These are phyloP conservation scores for Dinoponera quadriceps DNA, from an alignment of 1,140 invertebrate genomes.

Conservation along the genomic window DNA sequence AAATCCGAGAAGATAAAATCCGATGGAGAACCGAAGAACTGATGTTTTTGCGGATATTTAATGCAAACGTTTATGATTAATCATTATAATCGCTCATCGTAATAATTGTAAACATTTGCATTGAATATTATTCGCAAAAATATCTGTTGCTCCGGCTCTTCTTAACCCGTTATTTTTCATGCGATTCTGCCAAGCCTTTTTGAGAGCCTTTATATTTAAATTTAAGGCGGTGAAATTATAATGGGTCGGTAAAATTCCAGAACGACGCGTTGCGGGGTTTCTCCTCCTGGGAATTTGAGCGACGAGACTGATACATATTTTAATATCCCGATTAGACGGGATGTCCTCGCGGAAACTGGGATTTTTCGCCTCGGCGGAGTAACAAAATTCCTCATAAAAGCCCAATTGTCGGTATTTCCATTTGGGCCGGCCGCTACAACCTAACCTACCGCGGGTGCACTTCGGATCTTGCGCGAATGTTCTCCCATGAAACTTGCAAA, in stretches of 20 bases:
- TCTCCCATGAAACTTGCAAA: conserved; percentile 63
- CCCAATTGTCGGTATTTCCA: neutral
- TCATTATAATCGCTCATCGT: too few relatives aligned
- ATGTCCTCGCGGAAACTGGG: neutral
- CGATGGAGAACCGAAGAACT: too few relatives aligned
- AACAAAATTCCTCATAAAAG: conserved; percentile 1
- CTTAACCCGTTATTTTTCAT: too few relatives aligned
- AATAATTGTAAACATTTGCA: too few relatives aligned
- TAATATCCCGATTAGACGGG: neutral
- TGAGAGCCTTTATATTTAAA: too few relatives aligned
- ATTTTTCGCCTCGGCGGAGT: neutral
- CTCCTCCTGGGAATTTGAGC: neutral
- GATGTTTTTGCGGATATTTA: too few relatives aligned
- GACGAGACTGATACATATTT: neutral
- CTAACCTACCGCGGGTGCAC: conserved; percentile 6
- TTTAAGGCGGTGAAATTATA: too few relatives aligned
- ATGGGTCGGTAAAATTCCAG: neutral
- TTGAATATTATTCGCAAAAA: too few relatives aligned
- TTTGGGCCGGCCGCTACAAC: neutral
- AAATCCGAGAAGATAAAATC: too few relatives aligned
- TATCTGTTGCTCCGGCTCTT: too few relatives aligned
- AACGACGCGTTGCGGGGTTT: neutral
- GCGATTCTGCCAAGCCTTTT: too few relatives aligned
- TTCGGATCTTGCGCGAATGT: conserved; percentile 18
- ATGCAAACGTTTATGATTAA: too few relatives aligned